phyloP scores from a whole-genome alignment of 2,113 vertebrate species.

The Ctenomys sociabilis region DNA sequence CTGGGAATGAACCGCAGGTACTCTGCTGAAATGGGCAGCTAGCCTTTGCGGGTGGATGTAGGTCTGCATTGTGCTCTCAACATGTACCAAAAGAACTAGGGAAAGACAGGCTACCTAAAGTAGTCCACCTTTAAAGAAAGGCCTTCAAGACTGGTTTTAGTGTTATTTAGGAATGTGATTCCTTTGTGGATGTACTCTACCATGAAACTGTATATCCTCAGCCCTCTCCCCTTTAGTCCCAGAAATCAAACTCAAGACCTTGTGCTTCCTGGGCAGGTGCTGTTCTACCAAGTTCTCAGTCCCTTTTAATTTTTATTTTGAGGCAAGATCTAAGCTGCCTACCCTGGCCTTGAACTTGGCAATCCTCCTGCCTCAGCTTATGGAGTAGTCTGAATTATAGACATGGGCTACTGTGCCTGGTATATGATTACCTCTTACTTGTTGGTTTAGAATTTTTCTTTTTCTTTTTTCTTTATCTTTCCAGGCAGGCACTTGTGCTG shows the following conservation, averaged over 20 bases:
- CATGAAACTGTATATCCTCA: background rate
- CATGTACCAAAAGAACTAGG: background rate
- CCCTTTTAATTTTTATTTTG: background rate
- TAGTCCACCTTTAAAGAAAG: conserved; percentile 35
- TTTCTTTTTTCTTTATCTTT: background rate
- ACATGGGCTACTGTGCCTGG: background rate
- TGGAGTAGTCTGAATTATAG: background rate
- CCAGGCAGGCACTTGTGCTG: too few relatives aligned
- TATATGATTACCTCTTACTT: conserved; percentile 32
- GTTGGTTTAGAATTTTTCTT: background rate
- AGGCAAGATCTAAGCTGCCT: background rate
- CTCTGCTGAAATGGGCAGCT: background rate
- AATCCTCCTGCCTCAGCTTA: background rate
- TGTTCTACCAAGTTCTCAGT: background rate
- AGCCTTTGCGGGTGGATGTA: background rate
- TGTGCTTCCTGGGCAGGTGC: background rate
- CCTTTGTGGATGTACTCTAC: background rate
- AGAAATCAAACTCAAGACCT: background rate
- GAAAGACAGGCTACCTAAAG: background rate
- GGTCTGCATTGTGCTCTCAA: background rate
- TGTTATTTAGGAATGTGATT: background rate
- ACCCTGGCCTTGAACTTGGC: background rate
- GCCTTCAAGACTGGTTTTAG: conserved; percentile 10
- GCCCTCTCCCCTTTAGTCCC: background rate
- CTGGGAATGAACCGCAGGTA: background rate